A percentile compares a stretch with the other conserved stretches of the same genome.
Evolutionary conservation across 37 sponge, comb jelly and placozoan species (phyloP).

Genomic region (Chondrilla cf. caribensis): DNA sequence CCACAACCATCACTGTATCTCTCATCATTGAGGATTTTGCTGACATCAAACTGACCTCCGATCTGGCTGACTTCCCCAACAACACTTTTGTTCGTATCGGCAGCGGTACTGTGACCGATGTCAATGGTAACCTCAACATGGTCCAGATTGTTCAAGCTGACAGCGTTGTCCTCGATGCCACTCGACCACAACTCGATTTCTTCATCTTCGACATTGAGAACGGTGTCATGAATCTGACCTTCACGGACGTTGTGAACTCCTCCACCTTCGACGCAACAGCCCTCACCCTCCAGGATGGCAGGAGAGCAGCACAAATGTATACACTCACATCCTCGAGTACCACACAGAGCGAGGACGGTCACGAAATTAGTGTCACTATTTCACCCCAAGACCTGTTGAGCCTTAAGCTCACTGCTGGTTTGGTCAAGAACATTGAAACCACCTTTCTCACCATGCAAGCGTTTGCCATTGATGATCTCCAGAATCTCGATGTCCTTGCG

Average conservation of each 20-base stretch:
- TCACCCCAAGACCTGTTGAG: conserved; percentile 71
- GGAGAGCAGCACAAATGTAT: conserved; percentile 1
- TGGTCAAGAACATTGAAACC: conserved; percentile 57
- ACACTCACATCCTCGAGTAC: conserved; percentile 25
- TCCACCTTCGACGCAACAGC: conserved; percentile 73
- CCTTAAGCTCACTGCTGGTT: conserved; percentile 56
- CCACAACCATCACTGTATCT: conserved; percentile 39
- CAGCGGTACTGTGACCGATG: conserved; percentile 34
- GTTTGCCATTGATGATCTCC: conserved; percentile 88
- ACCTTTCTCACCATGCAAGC: conserved; percentile 89
- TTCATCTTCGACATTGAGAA: conserved; percentile 75
- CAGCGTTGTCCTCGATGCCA: conserved; percentile 57
- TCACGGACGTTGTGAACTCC: conserved; percentile 81
- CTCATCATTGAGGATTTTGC: conserved; percentile 49
- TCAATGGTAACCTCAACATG: conserved; percentile 30
- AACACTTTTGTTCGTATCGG: conserved; percentile 56
- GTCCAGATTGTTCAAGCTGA: conserved; percentile 29
- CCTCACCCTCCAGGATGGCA: conserved; percentile 69
- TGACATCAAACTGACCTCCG: conserved; percentile 52
- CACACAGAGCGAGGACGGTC: conserved; percentile 54
- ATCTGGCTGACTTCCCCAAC: conserved; percentile 33
- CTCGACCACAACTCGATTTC: conserved; percentile 59
- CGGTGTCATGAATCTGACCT: conserved; percentile 67
- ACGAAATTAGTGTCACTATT: conserved; percentile 56
- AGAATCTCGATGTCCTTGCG: conserved; percentile 80